Base-by-base conservation (phyloP, 1,140 invertebrate genomes). In the Drosophila seguyi region DNA sequence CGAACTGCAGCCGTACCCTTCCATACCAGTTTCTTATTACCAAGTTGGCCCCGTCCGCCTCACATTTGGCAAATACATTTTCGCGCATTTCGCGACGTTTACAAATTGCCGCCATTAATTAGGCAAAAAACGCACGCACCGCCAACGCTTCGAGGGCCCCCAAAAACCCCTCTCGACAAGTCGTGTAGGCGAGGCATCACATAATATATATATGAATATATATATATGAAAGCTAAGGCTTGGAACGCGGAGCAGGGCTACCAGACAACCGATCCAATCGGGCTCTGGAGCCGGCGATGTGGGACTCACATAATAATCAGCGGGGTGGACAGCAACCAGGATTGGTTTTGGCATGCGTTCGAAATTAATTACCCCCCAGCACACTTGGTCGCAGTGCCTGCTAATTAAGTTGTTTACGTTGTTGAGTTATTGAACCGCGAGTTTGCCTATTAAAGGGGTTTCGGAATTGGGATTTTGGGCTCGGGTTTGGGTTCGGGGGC, bases 91-190 rank as follows among this genome's bases (percentile, higher is more conserved):
- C 68, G 80, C 80, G 87, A 91, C 87, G 88, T 91, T 91, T 91
- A 91, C 88, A 91, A 91, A 91, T 91, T 91, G 82, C 87, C 65
- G 80, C 80, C 83, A 91, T 91, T 91, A 91, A 91, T 91, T 91
- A 91, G 81, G 81, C 81, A 88, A 88, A 90, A 90, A 90, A 90
- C 73, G 74, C 86, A 81, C 85, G 81, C 78, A 81, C 68, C 81
- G 73, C 58, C 73, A 65, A 68, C 75, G 81, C 60, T 75, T 61
- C 62, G 44, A 78, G 74, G 42, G 41, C 20, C 52, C 67, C 68
- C 31, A 58, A 66, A 68, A 73, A 39, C 55, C 48, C 55, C 77
- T 25, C 77, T 63, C 67, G 8, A 22, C 20, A 62, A 25, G 48
- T 36, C 53, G 56, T 45, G 83, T 87, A 80, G 83, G 83, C 83